Percentiles rank a stretch among this genome's conserved stretches.
Evolutionary conservation across 1,140 invertebrate species (phyloP).

Genomic region (Tribolium castaneum): DNA sequence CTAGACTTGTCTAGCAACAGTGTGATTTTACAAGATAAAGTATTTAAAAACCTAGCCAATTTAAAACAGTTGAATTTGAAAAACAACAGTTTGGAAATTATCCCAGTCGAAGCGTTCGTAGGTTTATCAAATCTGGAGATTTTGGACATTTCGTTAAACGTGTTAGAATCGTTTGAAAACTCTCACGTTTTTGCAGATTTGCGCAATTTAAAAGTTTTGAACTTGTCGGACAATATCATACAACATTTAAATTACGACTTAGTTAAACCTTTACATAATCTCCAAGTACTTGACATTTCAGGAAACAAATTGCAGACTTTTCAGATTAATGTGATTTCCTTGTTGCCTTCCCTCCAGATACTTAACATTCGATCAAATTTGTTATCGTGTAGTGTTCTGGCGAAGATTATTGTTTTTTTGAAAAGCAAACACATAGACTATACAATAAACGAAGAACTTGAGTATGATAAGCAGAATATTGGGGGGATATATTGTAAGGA

Average conservation of each 20-base stretch:
- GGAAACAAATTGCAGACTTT: constrained; percentile 56
- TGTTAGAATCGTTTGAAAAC: constrained; percentile 33
- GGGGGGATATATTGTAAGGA: constrained; percentile 59
- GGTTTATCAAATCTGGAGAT: constrained; percentile 46
- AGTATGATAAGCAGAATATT: constrained; percentile 58
- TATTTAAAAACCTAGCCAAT: constrained; percentile 48
- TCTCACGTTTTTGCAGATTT: constrained; percentile 49
- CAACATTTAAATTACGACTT: constrained; percentile 51
- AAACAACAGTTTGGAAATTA: constrained; percentile 46
- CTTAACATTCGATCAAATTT: constrained; percentile 59
- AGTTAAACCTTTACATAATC: constrained; percentile 52
- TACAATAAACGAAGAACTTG: constrained; percentile 54
- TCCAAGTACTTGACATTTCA: constrained; percentile 55
- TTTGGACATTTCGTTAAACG: constrained; percentile 55
- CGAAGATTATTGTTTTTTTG: constrained; percentile 56
- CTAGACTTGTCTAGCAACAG: constrained; percentile 53
- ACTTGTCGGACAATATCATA: constrained; percentile 57
- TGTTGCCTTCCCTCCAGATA: constrained; percentile 52
- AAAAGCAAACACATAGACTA: constrained; percentile 54
- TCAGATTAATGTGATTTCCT: constrained; percentile 57
- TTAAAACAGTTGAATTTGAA: constrained; percentile 46
- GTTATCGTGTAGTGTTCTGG: constrained; percentile 56
- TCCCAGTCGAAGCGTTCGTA: constrained; percentile 46
- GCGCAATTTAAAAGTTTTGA: constrained; percentile 54
- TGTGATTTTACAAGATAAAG: constrained; percentile 41